Evolutionary conservation across 1,140 invertebrate species (phyloP), one percentile per base, ranked within the genome.

Genomic region (Leptinotarsa undecemlineata): DNA sequence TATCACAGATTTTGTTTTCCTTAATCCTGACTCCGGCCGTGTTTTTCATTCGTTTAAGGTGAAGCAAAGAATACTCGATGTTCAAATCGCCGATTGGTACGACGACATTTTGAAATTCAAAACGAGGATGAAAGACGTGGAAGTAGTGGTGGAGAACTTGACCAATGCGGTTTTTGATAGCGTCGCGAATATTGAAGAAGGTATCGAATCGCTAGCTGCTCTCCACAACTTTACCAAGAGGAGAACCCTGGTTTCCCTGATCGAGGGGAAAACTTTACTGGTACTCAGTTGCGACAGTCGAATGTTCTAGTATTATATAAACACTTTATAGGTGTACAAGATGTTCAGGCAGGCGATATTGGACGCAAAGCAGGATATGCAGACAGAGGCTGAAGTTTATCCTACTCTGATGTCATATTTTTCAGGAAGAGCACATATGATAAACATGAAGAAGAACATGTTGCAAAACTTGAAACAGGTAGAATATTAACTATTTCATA

Each of bases 291-390:
- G 51, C 8, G 8, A 48, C 20, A 20, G 64, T 17, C 19, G 64
- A 66, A 66, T 66, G 64, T 5, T 66, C 23, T 6, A 17, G 23
- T 42, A 11, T 42, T 42, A 42, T 42, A 61, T 19, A 61, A 61
- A 61, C 11, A 86, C 84, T 78, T 85, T 88, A 51, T 81, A 94
- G 87, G 88, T 94, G 3, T 96, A 93, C 88, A 87, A 89, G 23
- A 88, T 94, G 84, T 94, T 96, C 80, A 89, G 89, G 72, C 87
- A 91, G n/a, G 93, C 95, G 80, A 90, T 96, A 47, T 90, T 93
- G 74, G 87, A 88, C 4, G 89, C 90, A 0, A 93, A 94, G 80
- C 89, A 91, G 72, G 90, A 93, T 71, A 85, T 95, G 72, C 86
- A 93, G 2, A 82, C 88, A 23, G 90, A 91, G 67, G 87, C 88